phyloP scores from a whole-genome alignment of 1,140 invertebrate species.

The Asbolus verrucosus region DNA sequence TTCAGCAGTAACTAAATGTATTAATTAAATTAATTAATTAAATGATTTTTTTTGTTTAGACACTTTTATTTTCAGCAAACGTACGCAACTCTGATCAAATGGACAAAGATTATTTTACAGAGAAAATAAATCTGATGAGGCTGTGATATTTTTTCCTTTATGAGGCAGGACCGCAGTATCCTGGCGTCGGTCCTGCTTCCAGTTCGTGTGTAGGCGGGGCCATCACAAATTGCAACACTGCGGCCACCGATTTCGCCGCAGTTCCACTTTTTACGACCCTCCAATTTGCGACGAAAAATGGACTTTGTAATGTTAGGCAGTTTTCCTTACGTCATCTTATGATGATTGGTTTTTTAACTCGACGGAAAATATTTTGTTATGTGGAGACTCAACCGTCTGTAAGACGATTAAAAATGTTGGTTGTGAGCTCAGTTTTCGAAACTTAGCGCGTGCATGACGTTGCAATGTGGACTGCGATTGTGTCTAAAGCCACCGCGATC shows the following conservation, averaged over 20 bases:
- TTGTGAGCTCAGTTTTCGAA: slow-evolving; percentile 52
- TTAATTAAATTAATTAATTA: too few relatives aligned
- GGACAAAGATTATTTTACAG: too few relatives aligned
- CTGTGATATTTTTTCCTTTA: slow-evolving; percentile 31
- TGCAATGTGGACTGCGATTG: slow-evolving; percentile 55
- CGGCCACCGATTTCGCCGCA: slow-evolving; percentile 53
- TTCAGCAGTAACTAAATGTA: too few relatives aligned
- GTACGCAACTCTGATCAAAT: too few relatives aligned
- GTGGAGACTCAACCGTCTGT: not conserved
- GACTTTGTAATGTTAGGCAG: slow-evolving; percentile 50
- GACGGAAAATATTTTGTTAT: not conserved
- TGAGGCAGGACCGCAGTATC: slow-evolving; percentile 4
- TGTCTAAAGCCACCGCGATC: slow-evolving; percentile 58
- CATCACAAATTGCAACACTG: slow-evolving; percentile 58
- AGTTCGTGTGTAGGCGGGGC: slow-evolving; percentile 53
- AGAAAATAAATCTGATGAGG: slow-evolving; percentile 2
- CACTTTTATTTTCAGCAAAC: too few relatives aligned
- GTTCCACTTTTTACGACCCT: slow-evolving; percentile 58
- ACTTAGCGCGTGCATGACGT: slow-evolving; percentile 53
- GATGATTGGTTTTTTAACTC: slow-evolving; percentile 27
- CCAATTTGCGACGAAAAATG: slow-evolving; percentile 59
- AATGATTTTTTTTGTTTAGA: too few relatives aligned
- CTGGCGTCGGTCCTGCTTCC: slow-evolving; percentile 46
- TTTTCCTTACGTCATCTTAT: slow-evolving; percentile 47
- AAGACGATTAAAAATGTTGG: slow-evolving; percentile 5